phyloP scores from a whole-genome alignment of 2,888 invertebrate genomes.

The Drosophila incognita region DNA sequence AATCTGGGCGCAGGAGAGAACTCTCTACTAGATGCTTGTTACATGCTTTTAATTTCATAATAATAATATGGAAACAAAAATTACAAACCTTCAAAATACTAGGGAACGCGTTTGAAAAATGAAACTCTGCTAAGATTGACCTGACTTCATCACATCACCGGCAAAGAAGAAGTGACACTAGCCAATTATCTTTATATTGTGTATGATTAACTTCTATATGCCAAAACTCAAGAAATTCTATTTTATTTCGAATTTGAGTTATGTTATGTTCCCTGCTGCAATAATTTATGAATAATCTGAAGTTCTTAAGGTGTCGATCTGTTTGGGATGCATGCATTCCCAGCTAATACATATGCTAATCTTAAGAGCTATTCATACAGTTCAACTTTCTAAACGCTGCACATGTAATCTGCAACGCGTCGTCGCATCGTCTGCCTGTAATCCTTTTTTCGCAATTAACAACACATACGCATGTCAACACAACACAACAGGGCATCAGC shows the following conservation, averaged over 20 bases:
- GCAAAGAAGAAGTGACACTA: background rate
- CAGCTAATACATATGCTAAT: constrained; percentile 39
- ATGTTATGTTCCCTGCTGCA: background rate
- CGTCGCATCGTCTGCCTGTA: constrained; percentile 52
- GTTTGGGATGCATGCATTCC: constrained; percentile 7
- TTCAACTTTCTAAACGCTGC: constrained; percentile 67
- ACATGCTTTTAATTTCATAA: background rate
- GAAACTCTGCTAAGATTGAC: no score
- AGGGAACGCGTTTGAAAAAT: no score
- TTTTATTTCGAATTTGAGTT: background rate
- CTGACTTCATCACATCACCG: background rate
- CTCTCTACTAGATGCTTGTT: background rate
- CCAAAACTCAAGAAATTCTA: background rate
- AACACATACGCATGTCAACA: constrained; percentile 79
- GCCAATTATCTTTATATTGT: background rate
- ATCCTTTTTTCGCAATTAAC: constrained; percentile 80
- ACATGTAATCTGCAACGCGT: constrained; percentile 54
- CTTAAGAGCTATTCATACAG: constrained; percentile 38
- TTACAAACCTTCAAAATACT: background rate
- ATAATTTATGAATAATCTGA: background rate
- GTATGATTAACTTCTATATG: no score
- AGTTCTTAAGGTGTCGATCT: constrained; percentile 14
- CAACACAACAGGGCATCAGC: constrained; percentile 70
- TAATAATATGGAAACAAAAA: no score
- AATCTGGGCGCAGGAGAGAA: background rate